Percentiles rank a stretch among this genome's conserved stretches.
phyloP scores from a whole-genome alignment of 2,797 vertebrate species.

The Tokudaia muenninki region DNA sequence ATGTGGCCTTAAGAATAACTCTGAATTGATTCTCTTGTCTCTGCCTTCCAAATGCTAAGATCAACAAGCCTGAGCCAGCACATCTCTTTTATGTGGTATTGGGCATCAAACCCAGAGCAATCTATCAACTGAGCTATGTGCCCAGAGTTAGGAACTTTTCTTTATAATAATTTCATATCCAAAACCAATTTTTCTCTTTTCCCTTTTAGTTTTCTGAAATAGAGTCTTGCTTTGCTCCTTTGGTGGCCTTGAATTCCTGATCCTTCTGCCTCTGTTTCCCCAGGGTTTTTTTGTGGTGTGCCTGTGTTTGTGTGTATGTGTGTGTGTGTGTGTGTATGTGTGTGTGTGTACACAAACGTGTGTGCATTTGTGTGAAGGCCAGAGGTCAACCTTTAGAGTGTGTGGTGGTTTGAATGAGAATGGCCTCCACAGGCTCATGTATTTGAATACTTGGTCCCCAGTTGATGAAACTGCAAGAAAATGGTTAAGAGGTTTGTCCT shows the following conservation, averaged over 20 bases:
- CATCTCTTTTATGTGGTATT: background rate
- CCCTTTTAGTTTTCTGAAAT: background rate
- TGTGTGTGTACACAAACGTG: background rate
- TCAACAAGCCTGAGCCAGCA: background rate
- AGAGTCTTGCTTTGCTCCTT: background rate
- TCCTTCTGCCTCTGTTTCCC: background rate
- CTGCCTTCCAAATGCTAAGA: background rate
- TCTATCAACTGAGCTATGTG: background rate
- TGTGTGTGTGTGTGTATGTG: background rate
- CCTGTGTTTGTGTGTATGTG: no score
- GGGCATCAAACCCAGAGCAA: background rate
- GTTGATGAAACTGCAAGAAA: background rate
- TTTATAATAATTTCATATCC: conserved; percentile 23
- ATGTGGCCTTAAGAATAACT: background rate
- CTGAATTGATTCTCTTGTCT: background rate
- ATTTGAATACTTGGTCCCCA: background rate
- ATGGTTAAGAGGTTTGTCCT: background rate
- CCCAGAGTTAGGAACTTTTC: background rate
- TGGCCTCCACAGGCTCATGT: background rate
- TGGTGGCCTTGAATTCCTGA: background rate
- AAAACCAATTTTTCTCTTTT: background rate
- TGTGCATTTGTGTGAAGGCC: background rate
- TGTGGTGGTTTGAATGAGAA: background rate
- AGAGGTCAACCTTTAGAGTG: background rate
- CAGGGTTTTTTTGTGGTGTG: background rate